Base-by-base conservation (phyloP, 2,113 vertebrate species). In the Catharus minimus region DNA sequence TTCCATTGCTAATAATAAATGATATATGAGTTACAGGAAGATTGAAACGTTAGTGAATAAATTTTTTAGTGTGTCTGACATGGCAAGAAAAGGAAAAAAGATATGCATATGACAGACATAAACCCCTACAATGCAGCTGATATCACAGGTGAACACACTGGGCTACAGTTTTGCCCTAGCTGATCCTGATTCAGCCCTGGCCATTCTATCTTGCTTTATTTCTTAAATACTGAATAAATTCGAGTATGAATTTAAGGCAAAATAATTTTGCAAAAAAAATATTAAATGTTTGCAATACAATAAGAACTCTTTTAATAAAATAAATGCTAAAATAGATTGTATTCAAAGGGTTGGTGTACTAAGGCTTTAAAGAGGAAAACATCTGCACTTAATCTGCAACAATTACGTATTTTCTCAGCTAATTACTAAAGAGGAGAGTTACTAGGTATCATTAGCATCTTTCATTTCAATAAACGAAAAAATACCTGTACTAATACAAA, bases 311-410 rank as follows among this genome's bases (percentile, higher is more conserved):
- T 62, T 78, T 56, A 58, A 79, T 83, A 57, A 91, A 84, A 79
- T 56, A 78, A 75, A 90, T 46, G 43, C 41, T 76, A 68, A 89
- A 78, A 75, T 39, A 73, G 44, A 79, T 89, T 83, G 58, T 78
- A 90, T 97, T 97, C 97, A 95, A 97, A 98, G 94, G 97, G 96
- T 97, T 98, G 97, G 97, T 97, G 96, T 97, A 97, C 86, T 95
- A 82, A 91, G 52, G 79, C 36, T 91, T 95, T 95, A 80, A 90
- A 94, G 85, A 97, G 96, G 96, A 97, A 97, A 97, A 97, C 80
- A 96, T 96, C 97, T 98, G 97, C 97, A 97, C 97, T 97, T 97
- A 93, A 97, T 93, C 94, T 88, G 88, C 74, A 97, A 96, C 87
- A 95, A 97, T 95, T 79, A 93, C 56, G 66, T 93, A 76, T 92